phyloP scores from a whole-genome alignment of 2,797 vertebrate species.

The Arnoldichthys spilopterus region DNA sequence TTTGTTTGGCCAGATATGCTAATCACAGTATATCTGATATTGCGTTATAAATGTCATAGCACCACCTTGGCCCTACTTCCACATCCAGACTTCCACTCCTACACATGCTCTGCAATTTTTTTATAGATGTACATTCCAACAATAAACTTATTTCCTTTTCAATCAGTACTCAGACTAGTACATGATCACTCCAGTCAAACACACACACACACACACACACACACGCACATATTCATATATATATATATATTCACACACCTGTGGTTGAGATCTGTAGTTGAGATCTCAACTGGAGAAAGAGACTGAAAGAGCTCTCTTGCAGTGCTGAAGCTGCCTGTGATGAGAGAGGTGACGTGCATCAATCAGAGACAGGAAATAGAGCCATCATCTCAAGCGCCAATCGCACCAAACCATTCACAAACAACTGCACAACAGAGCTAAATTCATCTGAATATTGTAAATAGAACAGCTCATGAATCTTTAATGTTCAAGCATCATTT shows the following conservation, averaged over 20 bases:
- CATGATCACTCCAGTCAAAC: not conserved
- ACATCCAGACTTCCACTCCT: not conserved
- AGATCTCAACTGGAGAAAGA: constrained; percentile 28
- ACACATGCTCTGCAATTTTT: not conserved
- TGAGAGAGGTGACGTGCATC: constrained; percentile 38
- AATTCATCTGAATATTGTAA: constrained; percentile 32
- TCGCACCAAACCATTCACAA: constrained; percentile 30
- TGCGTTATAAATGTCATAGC: constrained; percentile 9
- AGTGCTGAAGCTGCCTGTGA: constrained; percentile 8
- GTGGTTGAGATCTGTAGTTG: constrained; percentile 9
- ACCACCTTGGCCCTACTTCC: not conserved
- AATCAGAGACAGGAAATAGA: constrained; percentile 44
- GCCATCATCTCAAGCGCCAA: constrained; percentile 45
- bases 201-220: not conserved
- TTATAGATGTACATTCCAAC: not conserved
- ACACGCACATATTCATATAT: constrained; percentile 8
- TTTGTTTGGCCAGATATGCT: not conserved
- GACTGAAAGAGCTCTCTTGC: constrained; percentile 35
- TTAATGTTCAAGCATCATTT: constrained; percentile 18
- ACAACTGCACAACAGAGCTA: constrained; percentile 31
- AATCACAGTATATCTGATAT: constrained; percentile 10
- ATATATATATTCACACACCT: constrained; percentile 4
- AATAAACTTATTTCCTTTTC: not conserved
- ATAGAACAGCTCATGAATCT: constrained; percentile 34
- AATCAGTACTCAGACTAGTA: not conserved